phyloP scores from a whole-genome alignment of 2,888 invertebrate species.

The Myathropa florea region DNA sequence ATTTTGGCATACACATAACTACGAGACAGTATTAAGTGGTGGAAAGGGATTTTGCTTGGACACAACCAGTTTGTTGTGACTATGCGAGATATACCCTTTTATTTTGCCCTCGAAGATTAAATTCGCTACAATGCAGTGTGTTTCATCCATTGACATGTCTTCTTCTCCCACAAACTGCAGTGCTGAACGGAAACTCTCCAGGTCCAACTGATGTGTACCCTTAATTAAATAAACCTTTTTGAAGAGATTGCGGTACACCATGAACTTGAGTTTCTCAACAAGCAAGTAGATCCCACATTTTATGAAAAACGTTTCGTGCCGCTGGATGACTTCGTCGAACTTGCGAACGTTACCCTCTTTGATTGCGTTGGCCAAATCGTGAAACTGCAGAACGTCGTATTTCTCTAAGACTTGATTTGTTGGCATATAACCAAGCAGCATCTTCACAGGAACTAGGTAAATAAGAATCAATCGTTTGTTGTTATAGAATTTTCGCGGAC shows the following conservation, averaged over 20 bases:
- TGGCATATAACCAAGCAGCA: conserved; percentile 98
- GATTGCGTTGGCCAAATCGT: conserved; percentile 93
- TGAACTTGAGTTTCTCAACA: conserved; percentile 96
- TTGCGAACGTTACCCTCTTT: conserved; percentile 93
- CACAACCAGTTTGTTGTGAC: conserved; percentile 97
- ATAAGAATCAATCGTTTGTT: conserved; percentile 96
- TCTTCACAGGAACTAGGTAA: conserved; percentile 97
- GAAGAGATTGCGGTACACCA: conserved; percentile 97
- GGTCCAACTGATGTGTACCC: conserved; percentile 93
- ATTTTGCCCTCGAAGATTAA: conserved; percentile 98
- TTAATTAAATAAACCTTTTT: conserved; percentile 90
- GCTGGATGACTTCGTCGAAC: conserved; percentile 91
- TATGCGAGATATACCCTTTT: conserved; percentile 98
- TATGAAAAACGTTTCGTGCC: conserved; percentile 95
- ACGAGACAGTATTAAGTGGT: conserved; percentile 84
- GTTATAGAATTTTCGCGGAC: conserved; percentile 88
- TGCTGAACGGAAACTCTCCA: conserved; percentile 91
- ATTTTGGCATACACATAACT: conserved; percentile 47
- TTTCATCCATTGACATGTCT: conserved; percentile 95
- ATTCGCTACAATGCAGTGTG: conserved; percentile 97
- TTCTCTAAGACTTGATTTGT: conserved; percentile 89
- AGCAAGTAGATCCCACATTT: conserved; percentile 98
- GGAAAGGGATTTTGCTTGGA: conserved; percentile 99
- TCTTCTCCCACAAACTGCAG: conserved; percentile 90
- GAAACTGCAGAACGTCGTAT: conserved; percentile 94